Evolutionary conservation across 2,888 invertebrate species (phyloP), one percentile per base, ranked within the genome.

Genomic region (Adelognathus sp.): DNA sequence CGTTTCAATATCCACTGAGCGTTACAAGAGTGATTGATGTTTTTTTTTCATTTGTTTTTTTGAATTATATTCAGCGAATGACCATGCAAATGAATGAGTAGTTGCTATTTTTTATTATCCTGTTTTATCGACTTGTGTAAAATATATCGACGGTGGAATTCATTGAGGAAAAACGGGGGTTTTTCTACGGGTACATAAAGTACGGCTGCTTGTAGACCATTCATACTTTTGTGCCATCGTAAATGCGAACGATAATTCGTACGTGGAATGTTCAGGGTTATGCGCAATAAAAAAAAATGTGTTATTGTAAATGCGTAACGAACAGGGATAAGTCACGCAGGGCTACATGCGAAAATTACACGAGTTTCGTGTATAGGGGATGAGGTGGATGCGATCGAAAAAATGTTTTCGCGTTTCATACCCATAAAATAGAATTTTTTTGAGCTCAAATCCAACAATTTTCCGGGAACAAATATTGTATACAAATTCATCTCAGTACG

Each of bases 281-380:
- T 14, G 33, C 18, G 50, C 1, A n/a, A n/a, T 21, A 16, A 46
- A 41, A 3, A 27, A 7, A 58, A 39, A 24, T 52, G 21, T 36
- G 66, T 44, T 33, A 9, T 77, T 60, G 50, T 66, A 44, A 41
- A n/a, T n/a, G 21, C 21, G 39, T 18, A 66, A 66, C 18, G 54
- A 64, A 66, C 64, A 52, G 36, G 7, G 52, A 66, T 66, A 9
- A 39, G 54, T 36, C 66, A 66, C 52, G 36, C 7, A 64, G 50
- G 46, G 16, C 39, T 39, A 39, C 77, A 73, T 77, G 77, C 77
- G 14, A 69, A 50, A 63, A 39, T 39, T 54, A 66, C 66, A 33
- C 33, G 33, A 18, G 2, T 52, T 1, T 50, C 44, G 7, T 29
- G 36, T 21, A 11, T 21, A 18, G 9, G 46, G 24, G 9, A 21